Evolutionary conservation across 2,888 invertebrate genomes (phyloP).

Genomic region (Yponomeuta cagnagella): DNA sequence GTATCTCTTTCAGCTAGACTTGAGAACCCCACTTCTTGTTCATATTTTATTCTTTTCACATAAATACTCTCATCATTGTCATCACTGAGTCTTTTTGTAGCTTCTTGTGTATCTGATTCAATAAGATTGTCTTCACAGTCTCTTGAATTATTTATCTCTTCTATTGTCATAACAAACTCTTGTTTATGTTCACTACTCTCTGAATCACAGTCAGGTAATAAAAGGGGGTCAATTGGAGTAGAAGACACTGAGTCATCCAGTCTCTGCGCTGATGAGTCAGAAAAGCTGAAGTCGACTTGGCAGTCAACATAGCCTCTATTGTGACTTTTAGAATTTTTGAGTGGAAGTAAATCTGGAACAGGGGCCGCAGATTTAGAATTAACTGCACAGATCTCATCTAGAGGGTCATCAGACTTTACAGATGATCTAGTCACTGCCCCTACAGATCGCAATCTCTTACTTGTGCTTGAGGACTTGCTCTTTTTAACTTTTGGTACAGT

Average conservation of each 20-base stretch:
- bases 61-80: conserved; percentile 45
- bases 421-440: conserved; percentile 81
- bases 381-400: conserved; percentile 40
- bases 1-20: conserved; percentile 1
- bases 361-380: conserved; percentile 53
- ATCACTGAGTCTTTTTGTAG: conserved; percentile 56
- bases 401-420: conserved; percentile 62
- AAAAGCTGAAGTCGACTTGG: conserved; percentile 62
- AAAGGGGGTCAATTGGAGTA: conserved; percentile 64
- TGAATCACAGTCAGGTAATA: conserved; percentile 56
- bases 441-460: conserved; percentile 75
- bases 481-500: conserved; percentile 71
- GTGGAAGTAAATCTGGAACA: conserved; percentile 63
- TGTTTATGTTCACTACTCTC: conserved; percentile 55
- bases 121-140: conserved; percentile 46
- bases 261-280: conserved; percentile 60
- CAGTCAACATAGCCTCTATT: conserved; percentile 61
- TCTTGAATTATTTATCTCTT: conserved; percentile 51
- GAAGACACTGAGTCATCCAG: conserved; percentile 59
- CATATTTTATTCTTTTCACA: conserved; percentile 58
- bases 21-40: conserved; percentile 31
- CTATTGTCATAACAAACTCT: conserved; percentile 59
- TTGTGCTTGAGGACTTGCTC: conserved; percentile 64
- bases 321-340: conserved; percentile 52
- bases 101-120: conserved; percentile 48